Evolutionary conservation across 2,113 vertebrate species (phyloP), one percentile per base, ranked within the genome.

Genomic region (Myrmophylax atrothorax): DNA sequence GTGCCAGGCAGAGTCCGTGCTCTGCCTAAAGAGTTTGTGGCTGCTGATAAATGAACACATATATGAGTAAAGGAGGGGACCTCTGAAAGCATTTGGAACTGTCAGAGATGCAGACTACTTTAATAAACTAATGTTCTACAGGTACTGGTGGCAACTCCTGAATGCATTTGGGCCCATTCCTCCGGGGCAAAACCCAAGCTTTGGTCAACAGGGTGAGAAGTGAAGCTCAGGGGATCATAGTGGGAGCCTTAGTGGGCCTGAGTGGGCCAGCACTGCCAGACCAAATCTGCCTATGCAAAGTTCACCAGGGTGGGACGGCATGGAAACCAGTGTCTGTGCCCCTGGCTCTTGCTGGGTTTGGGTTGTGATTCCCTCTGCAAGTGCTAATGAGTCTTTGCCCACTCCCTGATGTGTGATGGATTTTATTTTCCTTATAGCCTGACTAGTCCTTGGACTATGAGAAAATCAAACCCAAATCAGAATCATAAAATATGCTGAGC

Each of bases 221-320:
- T 17, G 49, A 79, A 18, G 8, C 23, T 53, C 59, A 81, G 13
- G 25, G 50, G 12, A 26, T 73, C 7, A 10, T 11, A 8, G 10
- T 6, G 40, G 37, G 3, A 66, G 10, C 14, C 14, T 47, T 24
- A 9, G 25, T 31, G 53, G 37, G 10, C 10, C 16, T 47, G 24
- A 9, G 25, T n/a, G 53, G n/a, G 24, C 13, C 59, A 58, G 49
- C 58, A 33, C 8, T n/a, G 77, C 63, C 53, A 86, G 52, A 40
- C 10, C 2, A 2, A 63, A 46, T n/a, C 46, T 19, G 9, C 7
- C 42, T 35, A 0, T 47, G 38, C 9, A 6, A 20, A 40, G 26
- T 13, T 74, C 20, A 9, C 4, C 12, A 19, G n/a, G 28, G 6
- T 52, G 47, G 33, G 8, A 47, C 49, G 84, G 20, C 1, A 0